phyloP scores from a whole-genome alignment of 2,113 vertebrate genomes.

The Tragelaphus strepsiceros region DNA sequence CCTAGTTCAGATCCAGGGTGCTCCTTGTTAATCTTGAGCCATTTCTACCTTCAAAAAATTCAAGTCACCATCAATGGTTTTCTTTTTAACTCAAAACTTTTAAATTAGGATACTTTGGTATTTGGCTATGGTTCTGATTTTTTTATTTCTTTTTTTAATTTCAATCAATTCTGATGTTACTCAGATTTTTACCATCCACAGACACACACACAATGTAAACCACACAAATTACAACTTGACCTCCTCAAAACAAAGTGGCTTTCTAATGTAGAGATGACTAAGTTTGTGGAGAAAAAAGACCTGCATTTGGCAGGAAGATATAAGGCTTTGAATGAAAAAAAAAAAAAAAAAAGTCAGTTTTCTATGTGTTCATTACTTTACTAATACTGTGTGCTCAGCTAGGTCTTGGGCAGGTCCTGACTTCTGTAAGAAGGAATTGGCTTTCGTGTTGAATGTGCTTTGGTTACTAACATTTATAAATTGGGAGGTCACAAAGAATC shows the following conservation, averaged over 20 bases:
- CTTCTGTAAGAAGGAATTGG: neutral
- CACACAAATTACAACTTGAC: slow-evolving; percentile 20
- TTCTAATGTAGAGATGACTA: neutral
- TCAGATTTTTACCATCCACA: slow-evolving; percentile 50
- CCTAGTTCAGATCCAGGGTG: slow-evolving; percentile 64
- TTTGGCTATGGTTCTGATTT: slow-evolving; percentile 49
- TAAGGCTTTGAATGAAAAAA: slow-evolving; percentile 9
- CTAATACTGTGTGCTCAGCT: neutral
- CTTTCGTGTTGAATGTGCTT: neutral
- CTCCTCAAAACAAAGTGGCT: slow-evolving; percentile 8
- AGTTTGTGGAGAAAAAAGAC: neutral
- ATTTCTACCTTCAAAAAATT: slow-evolving; percentile 68
- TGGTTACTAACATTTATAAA: neutral
- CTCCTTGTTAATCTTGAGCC: slow-evolving; percentile 67
- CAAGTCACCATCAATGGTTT: slow-evolving; percentile 57
- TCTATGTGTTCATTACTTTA: neutral
- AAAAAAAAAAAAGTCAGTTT: neutral
- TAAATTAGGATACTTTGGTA: slow-evolving; percentile 56
- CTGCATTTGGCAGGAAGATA: neutral
- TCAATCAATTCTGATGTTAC: slow-evolving; percentile 36
- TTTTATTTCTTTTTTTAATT: slow-evolving; percentile 60
- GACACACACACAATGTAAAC: neutral
- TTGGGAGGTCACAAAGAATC: slow-evolving; percentile 52
- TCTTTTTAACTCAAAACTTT: slow-evolving; percentile 64
- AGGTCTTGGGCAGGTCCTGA: neutral